phyloP scores from a whole-genome alignment of 2,113 vertebrate species.

The Cebus imitator region DNA sequence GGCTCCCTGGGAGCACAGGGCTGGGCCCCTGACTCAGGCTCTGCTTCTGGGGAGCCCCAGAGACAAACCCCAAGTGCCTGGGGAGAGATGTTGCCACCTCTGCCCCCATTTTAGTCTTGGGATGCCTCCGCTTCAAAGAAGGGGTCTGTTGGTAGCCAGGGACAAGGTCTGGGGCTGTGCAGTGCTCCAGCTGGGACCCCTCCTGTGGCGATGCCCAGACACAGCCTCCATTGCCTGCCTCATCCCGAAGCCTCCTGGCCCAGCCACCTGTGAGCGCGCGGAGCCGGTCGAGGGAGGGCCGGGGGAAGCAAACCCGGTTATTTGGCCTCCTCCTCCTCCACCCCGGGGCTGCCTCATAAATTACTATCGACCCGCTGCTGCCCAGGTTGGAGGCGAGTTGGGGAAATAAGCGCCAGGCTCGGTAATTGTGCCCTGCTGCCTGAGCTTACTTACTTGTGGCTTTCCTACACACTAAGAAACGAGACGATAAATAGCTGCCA shows the following conservation, averaged over 20 bases:
- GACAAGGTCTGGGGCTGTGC: not conserved
- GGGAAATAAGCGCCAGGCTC: constrained; percentile 63
- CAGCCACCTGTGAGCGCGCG: not conserved
- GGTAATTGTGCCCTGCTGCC: constrained; percentile 66
- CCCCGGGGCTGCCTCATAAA: constrained; percentile 7
- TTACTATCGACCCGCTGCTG: constrained; percentile 51
- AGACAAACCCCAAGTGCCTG: not conserved
- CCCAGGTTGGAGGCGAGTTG: constrained; percentile 40
- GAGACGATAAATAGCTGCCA: constrained; percentile 36
- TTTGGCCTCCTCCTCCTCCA: not conserved
- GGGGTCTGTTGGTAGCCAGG: not conserved
- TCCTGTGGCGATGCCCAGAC: no score
- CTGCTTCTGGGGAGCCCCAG: not conserved
- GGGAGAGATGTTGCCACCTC: not conserved
- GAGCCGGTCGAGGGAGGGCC: not conserved
- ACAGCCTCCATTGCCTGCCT: no score
- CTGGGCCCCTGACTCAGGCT: not conserved
- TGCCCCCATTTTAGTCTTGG: not conserved
- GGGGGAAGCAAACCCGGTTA: not conserved
- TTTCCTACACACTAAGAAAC: constrained; percentile 36
- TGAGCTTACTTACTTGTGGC: constrained; percentile 57
- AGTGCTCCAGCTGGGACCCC: not conserved
- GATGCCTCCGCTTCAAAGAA: not conserved
- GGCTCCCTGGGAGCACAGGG: not conserved
- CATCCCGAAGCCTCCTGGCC: fast-evolving